phyloP scores from a whole-genome alignment of 1,140 invertebrate species.

The Aphidius ervi region DNA sequence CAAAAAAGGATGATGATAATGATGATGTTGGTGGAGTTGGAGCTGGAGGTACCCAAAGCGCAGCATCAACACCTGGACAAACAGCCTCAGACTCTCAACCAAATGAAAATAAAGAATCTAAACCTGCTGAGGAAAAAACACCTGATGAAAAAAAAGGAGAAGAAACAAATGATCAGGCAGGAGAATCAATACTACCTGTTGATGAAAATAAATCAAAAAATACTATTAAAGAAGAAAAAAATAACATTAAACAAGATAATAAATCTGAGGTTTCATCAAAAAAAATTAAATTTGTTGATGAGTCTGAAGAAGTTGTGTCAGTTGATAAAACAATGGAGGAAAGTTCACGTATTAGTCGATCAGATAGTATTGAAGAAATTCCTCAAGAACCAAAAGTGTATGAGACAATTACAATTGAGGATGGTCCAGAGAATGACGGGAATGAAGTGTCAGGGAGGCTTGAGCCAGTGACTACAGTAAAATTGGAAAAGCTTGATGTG shows the following conservation, averaged over 20 bases:
- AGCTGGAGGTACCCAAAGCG: neutral
- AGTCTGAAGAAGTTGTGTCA: neutral
- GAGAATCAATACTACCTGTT: too few species aligned
- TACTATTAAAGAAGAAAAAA: too few species aligned
- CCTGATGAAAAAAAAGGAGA: neutral
- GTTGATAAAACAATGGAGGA: neutral
- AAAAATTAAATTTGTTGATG: neutral
- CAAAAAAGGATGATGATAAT: neutral
- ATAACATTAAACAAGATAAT: too few species aligned
- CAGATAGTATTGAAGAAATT: neutral
- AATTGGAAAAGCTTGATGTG: neutral
- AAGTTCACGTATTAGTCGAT: neutral
- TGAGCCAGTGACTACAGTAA: too few species aligned
- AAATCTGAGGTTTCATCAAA: too few species aligned
- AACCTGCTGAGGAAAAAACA: neutral
- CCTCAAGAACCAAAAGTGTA: too few species aligned
- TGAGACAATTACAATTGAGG: too few species aligned
- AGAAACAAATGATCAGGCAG: neutral
- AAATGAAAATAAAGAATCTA: neutral
- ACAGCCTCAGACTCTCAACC: neutral
- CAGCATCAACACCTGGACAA: neutral
- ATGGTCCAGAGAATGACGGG: too few species aligned
- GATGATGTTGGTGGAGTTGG: neutral
- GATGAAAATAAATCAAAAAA: too few species aligned
- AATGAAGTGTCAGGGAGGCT: too few species aligned